Conservation (phyloP, 2,888 invertebrate species). For the Coleophora deauratella region DNA sequence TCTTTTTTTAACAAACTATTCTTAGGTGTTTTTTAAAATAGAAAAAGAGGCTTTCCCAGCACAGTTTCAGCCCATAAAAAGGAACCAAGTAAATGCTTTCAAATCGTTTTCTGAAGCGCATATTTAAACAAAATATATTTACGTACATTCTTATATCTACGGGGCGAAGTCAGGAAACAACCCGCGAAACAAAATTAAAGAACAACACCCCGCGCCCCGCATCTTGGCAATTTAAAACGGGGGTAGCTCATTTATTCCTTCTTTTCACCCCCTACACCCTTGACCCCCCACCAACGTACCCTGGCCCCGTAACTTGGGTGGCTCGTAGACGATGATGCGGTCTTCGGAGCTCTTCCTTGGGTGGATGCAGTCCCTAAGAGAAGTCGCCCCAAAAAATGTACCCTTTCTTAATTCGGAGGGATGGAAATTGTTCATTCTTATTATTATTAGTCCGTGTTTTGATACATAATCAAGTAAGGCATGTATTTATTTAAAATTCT, state of each 20-base stretch:
- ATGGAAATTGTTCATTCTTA: constrained; percentile 38
- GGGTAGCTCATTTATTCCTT: constrained; percentile 56
- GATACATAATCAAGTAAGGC: too few species aligned
- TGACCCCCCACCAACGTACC: constrained; percentile 21
- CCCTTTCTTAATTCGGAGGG: constrained; percentile 47
- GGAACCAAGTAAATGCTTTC: too few species aligned
- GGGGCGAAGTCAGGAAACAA: not conserved
- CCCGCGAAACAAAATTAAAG: constrained; percentile 37
- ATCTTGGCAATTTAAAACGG: constrained; percentile 59
- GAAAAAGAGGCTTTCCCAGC: too few species aligned
- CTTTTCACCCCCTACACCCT: constrained; percentile 39
- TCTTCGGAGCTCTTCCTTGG: constrained; percentile 26
- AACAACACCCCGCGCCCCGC: constrained; percentile 33
- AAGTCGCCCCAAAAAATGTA: constrained; percentile 43
- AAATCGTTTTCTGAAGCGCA: too few species aligned
- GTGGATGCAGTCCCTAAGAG: constrained; percentile 28
- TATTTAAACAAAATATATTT: too few species aligned
- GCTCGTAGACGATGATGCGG: constrained; percentile 10
- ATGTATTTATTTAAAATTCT: too few species aligned
- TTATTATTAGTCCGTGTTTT: constrained; percentile 10
- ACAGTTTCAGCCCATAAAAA: too few species aligned
- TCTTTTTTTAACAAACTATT: too few species aligned
- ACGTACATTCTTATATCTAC: too few species aligned
- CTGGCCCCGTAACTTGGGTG: constrained; percentile 17
- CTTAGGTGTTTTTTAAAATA: too few species aligned